phyloP scores from a whole-genome alignment of 53 echinoderm and acorn worm genomes.

The Luidia sarsii region DNA sequence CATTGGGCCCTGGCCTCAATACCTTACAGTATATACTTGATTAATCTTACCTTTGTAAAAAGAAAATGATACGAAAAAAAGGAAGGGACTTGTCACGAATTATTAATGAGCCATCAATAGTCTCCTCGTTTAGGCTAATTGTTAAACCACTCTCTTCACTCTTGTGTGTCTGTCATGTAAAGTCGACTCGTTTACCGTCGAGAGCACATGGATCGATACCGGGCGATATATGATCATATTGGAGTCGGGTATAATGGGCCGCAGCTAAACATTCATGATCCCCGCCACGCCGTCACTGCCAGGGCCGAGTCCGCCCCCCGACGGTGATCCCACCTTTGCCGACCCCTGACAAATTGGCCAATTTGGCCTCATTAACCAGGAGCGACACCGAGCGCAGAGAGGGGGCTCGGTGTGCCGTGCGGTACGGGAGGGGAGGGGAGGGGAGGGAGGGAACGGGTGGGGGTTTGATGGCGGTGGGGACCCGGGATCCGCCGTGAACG shows the following conservation, averaged over 20 bases:
- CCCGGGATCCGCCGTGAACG: not conserved
- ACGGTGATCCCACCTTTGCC: constrained; percentile 48
- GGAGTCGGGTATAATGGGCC: not conserved
- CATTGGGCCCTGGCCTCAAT: no score
- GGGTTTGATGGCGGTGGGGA: not conserved
- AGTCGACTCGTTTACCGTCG: no score
- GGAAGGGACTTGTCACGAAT: no score
- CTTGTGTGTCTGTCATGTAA: no score
- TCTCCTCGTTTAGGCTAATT: no score
- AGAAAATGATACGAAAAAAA: no score
- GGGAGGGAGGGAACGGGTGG: not conserved
- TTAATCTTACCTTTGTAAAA: no score
- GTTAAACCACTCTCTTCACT: no score
- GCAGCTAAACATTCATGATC: constrained; percentile 27
- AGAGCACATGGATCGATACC: constrained; percentile 19
- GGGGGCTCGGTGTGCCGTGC: no score
- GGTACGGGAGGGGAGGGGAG: no score
- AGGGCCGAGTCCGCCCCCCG: constrained; percentile 14
- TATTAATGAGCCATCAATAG: no score
- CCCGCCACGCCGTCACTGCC: constrained; percentile 6
- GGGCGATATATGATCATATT: not conserved
- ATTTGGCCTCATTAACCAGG: constrained; percentile 44
- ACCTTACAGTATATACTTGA: no score
- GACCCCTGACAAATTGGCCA: constrained; percentile 59
- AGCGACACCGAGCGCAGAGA: constrained; percentile 26